A percentile compares a stretch with the other conserved stretches of the same genome.
phyloP scores from a whole-genome alignment of 2,797 vertebrate species.

The Coregonus ussuriensis region DNA sequence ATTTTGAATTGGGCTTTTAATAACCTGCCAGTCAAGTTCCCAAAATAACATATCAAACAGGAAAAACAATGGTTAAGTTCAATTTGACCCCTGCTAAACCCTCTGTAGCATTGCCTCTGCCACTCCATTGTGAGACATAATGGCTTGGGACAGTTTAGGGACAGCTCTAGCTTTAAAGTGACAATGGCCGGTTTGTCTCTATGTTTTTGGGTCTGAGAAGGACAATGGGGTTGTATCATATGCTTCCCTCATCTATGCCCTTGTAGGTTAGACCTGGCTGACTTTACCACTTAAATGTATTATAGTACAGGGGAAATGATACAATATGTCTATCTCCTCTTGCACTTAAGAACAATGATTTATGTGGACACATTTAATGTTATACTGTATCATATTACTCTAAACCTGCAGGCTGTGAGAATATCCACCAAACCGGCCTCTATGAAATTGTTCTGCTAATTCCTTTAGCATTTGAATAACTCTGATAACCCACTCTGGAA shows the following conservation, averaged over 20 bases:
- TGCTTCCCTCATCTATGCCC: neutral
- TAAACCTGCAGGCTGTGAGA: neutral
- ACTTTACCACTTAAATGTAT: neutral
- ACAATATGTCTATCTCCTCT: neutral
- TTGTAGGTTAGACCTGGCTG: neutral
- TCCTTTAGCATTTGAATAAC: neutral
- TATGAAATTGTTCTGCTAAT: neutral
- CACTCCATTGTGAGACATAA: constrained; percentile 60
- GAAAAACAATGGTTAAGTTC: constrained; percentile 42
- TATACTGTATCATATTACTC: neutral
- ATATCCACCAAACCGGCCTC: neutral
- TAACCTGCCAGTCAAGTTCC: constrained; percentile 18
- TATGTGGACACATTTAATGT: neutral
- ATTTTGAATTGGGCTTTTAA: neutral
- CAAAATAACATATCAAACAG: constrained; percentile 32
- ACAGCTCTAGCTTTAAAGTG: constrained; percentile 54
- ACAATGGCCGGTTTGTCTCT: neutral
- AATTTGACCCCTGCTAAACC: constrained; percentile 60
- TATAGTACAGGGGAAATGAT: neutral
- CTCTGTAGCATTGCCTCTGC: constrained; percentile 54
- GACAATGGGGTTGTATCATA: neutral
- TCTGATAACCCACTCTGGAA: neutral
- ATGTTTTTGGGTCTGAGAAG: neutral
- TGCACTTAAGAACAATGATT: neutral
- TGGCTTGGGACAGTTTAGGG: constrained; percentile 50